Evolutionary conservation across 1,140 invertebrate genomes (phyloP).

Genomic region (Teleopsis dalmanni): DNA sequence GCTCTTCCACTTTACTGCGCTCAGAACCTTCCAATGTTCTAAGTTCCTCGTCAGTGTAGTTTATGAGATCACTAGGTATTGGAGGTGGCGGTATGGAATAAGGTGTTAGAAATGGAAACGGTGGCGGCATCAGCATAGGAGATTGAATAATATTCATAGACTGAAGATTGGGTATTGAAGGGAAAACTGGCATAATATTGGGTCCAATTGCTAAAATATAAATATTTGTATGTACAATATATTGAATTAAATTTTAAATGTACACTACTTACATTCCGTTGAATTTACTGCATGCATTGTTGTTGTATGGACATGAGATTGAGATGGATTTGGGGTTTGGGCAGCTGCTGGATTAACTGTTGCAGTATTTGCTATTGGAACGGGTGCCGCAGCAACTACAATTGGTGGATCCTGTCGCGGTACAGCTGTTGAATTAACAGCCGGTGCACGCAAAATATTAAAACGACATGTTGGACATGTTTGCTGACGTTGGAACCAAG

Average conservation of each 20-base stretch:
- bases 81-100: constrained; percentile 60
- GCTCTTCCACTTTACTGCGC: constrained; percentile 78
- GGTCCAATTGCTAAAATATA: not conserved
- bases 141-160: no score
- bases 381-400: constrained; percentile 20
- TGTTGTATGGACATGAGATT: not conserved
- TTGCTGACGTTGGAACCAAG: constrained; percentile 99
- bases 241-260: not conserved
- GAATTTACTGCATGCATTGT: not conserved
- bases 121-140: constrained; percentile 48
- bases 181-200: constrained; percentile 7
- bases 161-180: constrained; percentile 13
- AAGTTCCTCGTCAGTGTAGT: constrained; percentile 76
- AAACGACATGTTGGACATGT: constrained; percentile 98
- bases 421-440: constrained; percentile 36
- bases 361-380: constrained; percentile 11
- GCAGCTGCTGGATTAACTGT: constrained; percentile 25
- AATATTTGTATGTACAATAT: not conserved
- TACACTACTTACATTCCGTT: constrained; percentile 17
- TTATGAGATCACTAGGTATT: constrained; percentile 65
- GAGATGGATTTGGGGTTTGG: constrained; percentile 8
- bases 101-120: constrained; percentile 50
- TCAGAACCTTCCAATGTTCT: constrained; percentile 80
- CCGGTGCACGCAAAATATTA: constrained; percentile 77
- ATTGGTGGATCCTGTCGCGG: constrained; percentile 43